These are phyloP conservation scores for Acholoe squamosa DNA, from an alignment of 2,888 invertebrate species.

Conservation along the genomic window DNA sequence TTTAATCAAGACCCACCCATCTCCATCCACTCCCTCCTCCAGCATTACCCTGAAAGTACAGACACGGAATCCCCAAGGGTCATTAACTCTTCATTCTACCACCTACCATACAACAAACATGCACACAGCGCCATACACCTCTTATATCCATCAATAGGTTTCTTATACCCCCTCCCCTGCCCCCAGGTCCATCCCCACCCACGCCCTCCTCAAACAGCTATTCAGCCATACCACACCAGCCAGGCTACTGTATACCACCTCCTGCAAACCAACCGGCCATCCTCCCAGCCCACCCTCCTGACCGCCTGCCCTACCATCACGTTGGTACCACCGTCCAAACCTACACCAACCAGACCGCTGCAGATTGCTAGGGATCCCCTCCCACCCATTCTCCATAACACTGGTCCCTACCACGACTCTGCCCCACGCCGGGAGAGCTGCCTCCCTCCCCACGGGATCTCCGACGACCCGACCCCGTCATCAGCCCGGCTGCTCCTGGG, in stretches of 20 bases:
- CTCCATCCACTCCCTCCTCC: background rate
- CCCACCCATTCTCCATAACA: too few relatives aligned
- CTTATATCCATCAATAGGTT: too few relatives aligned
- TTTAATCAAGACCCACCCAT: background rate
- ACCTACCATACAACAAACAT: too few relatives aligned
- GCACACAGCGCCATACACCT: too few relatives aligned
- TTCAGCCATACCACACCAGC: too few relatives aligned
- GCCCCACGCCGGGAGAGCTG: background rate
- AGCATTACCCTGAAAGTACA: background rate
- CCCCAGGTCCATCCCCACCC: too few relatives aligned
- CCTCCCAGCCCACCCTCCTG: background rate
- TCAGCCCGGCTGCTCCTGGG: background rate
- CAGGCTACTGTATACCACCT: background rate
- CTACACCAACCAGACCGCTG: background rate
- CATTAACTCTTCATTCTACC: too few relatives aligned
- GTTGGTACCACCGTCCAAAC: background rate
- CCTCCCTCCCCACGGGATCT: background rate
- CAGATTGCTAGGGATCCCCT: too few relatives aligned
- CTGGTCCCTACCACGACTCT: background rate
- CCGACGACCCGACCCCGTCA: background rate
- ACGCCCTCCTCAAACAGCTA: too few relatives aligned
- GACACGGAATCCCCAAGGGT: too few relatives aligned
- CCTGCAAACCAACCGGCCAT: background rate
- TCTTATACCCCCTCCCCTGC: too few relatives aligned
- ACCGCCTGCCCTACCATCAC: background rate